Evolutionary conservation across 2,113 vertebrate genomes (phyloP).

Genomic region (Corydoras sp.): DNA sequence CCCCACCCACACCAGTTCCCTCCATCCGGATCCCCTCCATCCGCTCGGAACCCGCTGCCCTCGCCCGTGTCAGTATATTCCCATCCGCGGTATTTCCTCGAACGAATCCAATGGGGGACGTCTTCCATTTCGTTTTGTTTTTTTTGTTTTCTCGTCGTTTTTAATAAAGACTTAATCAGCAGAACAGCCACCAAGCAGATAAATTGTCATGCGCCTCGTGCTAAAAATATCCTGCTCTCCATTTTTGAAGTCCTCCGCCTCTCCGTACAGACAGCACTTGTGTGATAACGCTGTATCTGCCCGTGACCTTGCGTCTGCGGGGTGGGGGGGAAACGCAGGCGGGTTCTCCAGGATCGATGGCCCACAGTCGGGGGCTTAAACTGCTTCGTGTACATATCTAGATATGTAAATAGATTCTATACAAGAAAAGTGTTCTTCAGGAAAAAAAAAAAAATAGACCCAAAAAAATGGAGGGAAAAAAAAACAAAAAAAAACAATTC

Average conservation of each 20-base stretch:
- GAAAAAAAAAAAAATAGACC: conserved; percentile 76
- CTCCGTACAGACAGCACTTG: conserved; percentile 90
- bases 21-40: not conserved
- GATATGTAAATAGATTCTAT: conserved; percentile 95
- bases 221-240: conserved; percentile 89
- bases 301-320: conserved; percentile 53
- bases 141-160: conserved; percentile 1
- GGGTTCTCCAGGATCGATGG: conserved; percentile 76
- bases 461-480: conserved; percentile 53
- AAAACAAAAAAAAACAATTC: conserved; percentile 45
- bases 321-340: conserved; percentile 65
- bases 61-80: conserved; percentile 50
- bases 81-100: conserved; percentile 78
- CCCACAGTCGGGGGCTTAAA: conserved; percentile 74
- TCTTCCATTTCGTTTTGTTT: no score
- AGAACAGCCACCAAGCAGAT: conserved; percentile 99
- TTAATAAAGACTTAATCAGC: conserved; percentile 92
- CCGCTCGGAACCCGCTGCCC: conserved; percentile 31
- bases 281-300: conserved; percentile 88
- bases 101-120: conserved; percentile 76
- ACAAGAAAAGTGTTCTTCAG: conserved; percentile 83
- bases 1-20: no score
- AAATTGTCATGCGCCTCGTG: conserved; percentile 99
- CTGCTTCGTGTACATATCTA: conserved; percentile 94
- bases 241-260: conserved; percentile 69